phyloP scores from a whole-genome alignment of 2,797 vertebrate species.

The Buceros bicornis region DNA sequence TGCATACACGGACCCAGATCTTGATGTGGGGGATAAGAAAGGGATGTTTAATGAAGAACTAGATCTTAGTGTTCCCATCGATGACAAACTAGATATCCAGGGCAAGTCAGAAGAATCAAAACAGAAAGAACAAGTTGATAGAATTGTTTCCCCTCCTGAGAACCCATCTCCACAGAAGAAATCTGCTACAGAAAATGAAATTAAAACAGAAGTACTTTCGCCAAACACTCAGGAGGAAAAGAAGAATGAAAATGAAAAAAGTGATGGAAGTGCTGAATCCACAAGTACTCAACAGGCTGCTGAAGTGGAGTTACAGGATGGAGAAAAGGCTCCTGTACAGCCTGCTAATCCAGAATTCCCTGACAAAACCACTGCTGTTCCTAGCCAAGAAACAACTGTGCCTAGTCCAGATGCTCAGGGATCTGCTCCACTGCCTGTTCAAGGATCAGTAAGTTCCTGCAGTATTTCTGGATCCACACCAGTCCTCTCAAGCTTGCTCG shows the following conservation, averaged over 20 bases:
- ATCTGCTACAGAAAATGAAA: slow-evolving; percentile 59
- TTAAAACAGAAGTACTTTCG: slow-evolving; percentile 82
- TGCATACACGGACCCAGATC: slow-evolving; percentile 96
- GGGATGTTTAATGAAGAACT: slow-evolving; percentile 96
- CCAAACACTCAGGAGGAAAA: slow-evolving; percentile 78
- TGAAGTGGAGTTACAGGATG: slow-evolving; percentile 77
- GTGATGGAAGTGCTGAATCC: slow-evolving; percentile 64
- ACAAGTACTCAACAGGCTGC: slow-evolving; percentile 75
- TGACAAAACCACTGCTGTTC: slow-evolving; percentile 62
- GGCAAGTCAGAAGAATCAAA: slow-evolving; percentile 80
- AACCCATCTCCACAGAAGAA: slow-evolving; percentile 74
- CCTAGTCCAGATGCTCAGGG: slow-evolving; percentile 71
- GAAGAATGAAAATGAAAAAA: slow-evolving; percentile 79
- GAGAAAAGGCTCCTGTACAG: slow-evolving; percentile 77
- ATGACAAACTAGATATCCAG: slow-evolving; percentile 86
- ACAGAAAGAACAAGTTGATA: slow-evolving; percentile 62
- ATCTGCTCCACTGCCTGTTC: slow-evolving; percentile 58
- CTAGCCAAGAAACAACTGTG: slow-evolving; percentile 52
- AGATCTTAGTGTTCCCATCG: slow-evolving; percentile 93
- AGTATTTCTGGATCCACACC: slow-evolving; percentile 88
- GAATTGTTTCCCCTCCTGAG: slow-evolving; percentile 13
- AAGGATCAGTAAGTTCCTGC: slow-evolving; percentile 77
- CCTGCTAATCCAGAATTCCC: slow-evolving; percentile 58
- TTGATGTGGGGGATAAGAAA: slow-evolving; percentile 94
- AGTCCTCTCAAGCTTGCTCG: slow-evolving; percentile 92